Evolutionary conservation across 2,797 vertebrate species (phyloP), one percentile per base, ranked within the genome.

Genomic region (Chelonia mydas): DNA sequence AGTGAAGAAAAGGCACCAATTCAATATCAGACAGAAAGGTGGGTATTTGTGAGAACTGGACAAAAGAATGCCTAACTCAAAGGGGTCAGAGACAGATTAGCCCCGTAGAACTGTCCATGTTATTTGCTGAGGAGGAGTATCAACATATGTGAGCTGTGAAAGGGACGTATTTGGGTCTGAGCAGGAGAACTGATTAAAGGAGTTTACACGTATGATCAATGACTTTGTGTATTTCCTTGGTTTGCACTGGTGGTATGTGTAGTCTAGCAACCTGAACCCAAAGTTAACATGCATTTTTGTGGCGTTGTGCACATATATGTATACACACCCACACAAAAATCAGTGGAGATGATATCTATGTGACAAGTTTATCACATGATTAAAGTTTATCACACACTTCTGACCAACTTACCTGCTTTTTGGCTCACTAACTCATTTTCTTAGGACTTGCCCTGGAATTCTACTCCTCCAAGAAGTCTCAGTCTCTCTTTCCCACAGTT

Each of bases 21-120:
- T 87, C 83, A 77, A 89, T 76, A 54, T 76, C 9, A 65, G 41
- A 19, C n/a, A 88, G 47, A 95, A 87, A 93, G 87, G 83, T 50
- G 79, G 11, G 53, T 72, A 77, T 7, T 59, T 61, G 17, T 4
- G 55, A 76, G 90, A n/a, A 61, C 2, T 11, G 41, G 31, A 86
- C 89, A 86, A 27, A 5, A 55, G 17, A 33, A 79, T 27, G 47
- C 72, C 28, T 78, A 37, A 49, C 37, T 57, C 84, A 91, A 83
- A 49, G 51, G 16, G 84, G 27, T 77, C 19, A 17, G 83, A 74
- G 51, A 49, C 8, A 59, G 21, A 77, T 25, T 17, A 59, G 28
- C 28, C 50, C 33, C 45, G 41, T 33, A 76, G 53, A 91, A 79
- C 27, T 45, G 57, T 76, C 68, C 82, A 41, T 79, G 55, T 87